Base-by-base conservation (phyloP, 2,797 vertebrate species). In the Eulemur albifrons region DNA sequence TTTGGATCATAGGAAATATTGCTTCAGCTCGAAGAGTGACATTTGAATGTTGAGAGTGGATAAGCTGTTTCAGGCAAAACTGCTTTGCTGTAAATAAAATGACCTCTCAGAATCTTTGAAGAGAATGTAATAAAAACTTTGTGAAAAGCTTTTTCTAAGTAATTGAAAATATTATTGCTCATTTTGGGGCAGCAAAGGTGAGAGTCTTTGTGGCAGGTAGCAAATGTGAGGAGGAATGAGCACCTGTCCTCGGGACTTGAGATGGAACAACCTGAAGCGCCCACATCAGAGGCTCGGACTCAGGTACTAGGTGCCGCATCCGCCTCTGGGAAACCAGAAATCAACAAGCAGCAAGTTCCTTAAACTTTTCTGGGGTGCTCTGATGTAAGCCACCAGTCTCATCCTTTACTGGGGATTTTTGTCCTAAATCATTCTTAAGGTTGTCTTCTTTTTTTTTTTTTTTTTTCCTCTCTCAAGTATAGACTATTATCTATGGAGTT, bases 261-360 rank as follows among this genome's bases (percentile, higher is more conserved):
- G 11, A 8, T 1, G 8, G 27, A 80, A 7, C 25, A 30, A 2
- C 15, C 20, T n/a, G 27, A 43, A 48, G 11, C 4, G 1, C 15
- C 23, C 12, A 3, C 0, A 4, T 38, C 10, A 17, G 23, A 67
- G 17, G 1, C 0, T 30, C 9, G 8, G 79, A 10, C 8, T 20
- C n/a, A 5, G n/a, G 4, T 30, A 5, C 32, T 13, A 0, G 0
- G n/a, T 1, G 7, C 13, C 14, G 10, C 1, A 0, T 43, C 30
- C 67, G 40, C 54, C 18, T 14, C 1, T 15, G 27, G 27, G 4
- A 69, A 50, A 2, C 15, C 23, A 72, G 54, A 52, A 82, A 4
- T 40, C 27, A 63, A 12, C 1, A 0, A 54, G 75, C 5, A 35
- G 59, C 7, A 27, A 32, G 23, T 30, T 27, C 15, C 5, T 2